Percentiles rank a stretch among this genome's conserved stretches.
phyloP scores from a whole-genome alignment of 2,888 invertebrate species.

The Agrilus mali region DNA sequence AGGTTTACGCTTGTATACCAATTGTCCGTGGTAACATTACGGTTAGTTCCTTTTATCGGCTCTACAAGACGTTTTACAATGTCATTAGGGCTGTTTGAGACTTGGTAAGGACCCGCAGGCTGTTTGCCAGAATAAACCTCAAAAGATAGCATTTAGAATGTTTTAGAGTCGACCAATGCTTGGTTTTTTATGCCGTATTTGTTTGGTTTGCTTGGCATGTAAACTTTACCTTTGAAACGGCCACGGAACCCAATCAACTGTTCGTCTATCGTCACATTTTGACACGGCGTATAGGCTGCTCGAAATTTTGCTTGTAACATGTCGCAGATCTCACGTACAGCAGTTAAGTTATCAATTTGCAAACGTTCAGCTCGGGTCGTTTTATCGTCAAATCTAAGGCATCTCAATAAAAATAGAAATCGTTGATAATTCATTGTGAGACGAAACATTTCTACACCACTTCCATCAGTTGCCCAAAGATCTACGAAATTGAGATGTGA shows the following conservation, averaged over 20 bases:
- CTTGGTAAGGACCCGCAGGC: constrained; percentile 1
- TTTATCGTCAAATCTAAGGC: constrained; percentile 12
- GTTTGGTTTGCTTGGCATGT: constrained; percentile 11
- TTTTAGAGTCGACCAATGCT: neutral
- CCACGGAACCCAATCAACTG: constrained; percentile 12
- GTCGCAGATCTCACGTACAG: constrained; percentile 15
- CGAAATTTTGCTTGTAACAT: constrained; percentile 16
- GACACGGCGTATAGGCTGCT: constrained; percentile 1
- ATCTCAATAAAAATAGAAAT: constrained; percentile 10
- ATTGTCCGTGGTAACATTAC: no score
- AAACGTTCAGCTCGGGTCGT: neutral
- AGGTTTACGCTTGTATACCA: no score
- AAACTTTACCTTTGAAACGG: constrained; percentile 15
- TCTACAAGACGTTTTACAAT: neutral
- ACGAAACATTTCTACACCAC: constrained; percentile 13
- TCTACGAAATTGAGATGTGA: constrained; percentile 10
- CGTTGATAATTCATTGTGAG: constrained; percentile 12
- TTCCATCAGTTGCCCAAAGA: constrained; percentile 12
- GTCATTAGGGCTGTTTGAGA: neutral
- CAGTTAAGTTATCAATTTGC: constrained; percentile 13
- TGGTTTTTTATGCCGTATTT: neutral
- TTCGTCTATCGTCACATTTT: constrained; percentile 15
- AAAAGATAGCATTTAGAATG: neutral
- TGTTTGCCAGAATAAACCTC: neutral
- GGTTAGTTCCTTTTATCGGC: neutral